Evolutionary conservation across 1,140 invertebrate species (phyloP).

Genomic region (Brachionus asplanchnoidis): DNA sequence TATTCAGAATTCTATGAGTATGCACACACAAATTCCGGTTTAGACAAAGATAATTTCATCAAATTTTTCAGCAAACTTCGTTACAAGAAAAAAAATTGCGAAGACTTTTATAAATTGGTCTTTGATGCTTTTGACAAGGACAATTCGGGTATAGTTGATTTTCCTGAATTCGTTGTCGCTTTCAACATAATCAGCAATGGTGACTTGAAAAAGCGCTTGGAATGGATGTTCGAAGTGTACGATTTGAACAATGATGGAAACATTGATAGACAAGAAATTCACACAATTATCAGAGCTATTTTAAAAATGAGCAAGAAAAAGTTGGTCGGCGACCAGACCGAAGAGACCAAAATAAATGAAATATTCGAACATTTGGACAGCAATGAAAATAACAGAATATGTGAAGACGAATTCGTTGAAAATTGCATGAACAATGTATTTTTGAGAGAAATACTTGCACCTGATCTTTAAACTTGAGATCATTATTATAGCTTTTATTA

Average conservation of each 20-base stretch:
- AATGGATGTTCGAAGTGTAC: slow-evolving; percentile 36
- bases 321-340: slow-evolving; percentile 25
- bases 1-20: background rate
- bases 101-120: background rate
- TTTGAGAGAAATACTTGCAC: background rate
- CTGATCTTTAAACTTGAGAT: background rate
- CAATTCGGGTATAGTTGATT: slow-evolving; percentile 22
- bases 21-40: background rate
- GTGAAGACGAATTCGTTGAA: slow-evolving; percentile 37
- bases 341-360: background rate
- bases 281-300: background rate
- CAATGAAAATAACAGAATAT: slow-evolving; percentile 19
- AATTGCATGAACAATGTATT: slow-evolving; percentile 31
- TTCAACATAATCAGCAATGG: slow-evolving; percentile 26
- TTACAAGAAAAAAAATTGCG: background rate
- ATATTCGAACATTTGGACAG: slow-evolving; percentile 23
- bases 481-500: background rate
- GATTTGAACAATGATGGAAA: background rate
- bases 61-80: slow-evolving; percentile 4
- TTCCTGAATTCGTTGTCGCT: slow-evolving; percentile 32
- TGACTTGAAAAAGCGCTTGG: background rate
- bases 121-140: slow-evolving; percentile 31
- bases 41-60: slow-evolving; percentile 11
- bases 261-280: slow-evolving; percentile 36
- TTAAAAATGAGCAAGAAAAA: slow-evolving; percentile 31